Conservation (phyloP, 2,888 invertebrate species). For the Nemurella pictetii region DNA sequence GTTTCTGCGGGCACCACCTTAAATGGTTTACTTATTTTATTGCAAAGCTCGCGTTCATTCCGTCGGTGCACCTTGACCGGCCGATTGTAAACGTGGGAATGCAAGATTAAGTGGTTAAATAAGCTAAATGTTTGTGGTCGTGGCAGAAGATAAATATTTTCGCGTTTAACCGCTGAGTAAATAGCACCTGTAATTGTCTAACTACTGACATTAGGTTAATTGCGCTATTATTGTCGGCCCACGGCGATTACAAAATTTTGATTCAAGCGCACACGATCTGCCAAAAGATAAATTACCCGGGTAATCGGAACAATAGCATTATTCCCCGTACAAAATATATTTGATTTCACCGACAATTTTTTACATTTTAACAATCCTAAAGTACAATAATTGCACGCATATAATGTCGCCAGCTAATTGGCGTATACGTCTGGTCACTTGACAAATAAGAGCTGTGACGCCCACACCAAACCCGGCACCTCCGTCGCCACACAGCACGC, state of each 20-base stretch:
- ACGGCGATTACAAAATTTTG: too few relatives aligned
- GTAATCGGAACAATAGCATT: neutral
- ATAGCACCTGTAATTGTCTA: neutral
- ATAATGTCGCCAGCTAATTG: neutral
- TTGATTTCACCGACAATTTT: too few relatives aligned
- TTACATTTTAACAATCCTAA: too few relatives aligned
- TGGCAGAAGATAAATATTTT: neutral
- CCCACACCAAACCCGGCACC: neutral
- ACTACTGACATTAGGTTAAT: neutral
- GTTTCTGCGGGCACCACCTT: neutral
- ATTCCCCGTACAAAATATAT: neutral
- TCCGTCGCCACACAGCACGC: neutral
- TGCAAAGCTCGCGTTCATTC: neutral
- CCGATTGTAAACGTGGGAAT: neutral
- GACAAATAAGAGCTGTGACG: neutral
- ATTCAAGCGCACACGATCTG: too few relatives aligned
- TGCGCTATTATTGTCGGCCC: neutral
- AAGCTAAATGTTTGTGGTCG: neutral
- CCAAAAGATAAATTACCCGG: too few relatives aligned
- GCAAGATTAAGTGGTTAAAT: neutral
- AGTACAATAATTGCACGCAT: neutral
- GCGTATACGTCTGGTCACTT: neutral
- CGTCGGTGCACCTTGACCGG: neutral
- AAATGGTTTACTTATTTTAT: neutral
- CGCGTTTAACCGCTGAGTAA: neutral